Evolutionary conservation across 2,888 invertebrate genomes (phyloP), one percentile per base, ranked within the genome.

Genomic region (Ochropleura leucogaster): DNA sequence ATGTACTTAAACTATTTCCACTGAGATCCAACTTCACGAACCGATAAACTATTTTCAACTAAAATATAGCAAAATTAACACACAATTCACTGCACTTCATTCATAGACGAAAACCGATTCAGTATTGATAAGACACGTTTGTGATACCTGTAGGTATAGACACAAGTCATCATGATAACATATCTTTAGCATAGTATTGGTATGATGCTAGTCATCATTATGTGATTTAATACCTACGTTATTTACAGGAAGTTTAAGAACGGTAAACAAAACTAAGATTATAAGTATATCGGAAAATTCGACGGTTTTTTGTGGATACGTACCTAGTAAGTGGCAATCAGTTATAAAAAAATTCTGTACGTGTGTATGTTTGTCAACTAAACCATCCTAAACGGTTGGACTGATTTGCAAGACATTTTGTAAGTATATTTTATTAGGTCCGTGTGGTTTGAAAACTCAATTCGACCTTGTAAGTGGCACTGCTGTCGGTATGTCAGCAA

Each of bases 111-210:
- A 68, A 46, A 30, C 7, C 64, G 49, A n/a, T 51, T 68, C n/a
- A 16, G 40, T 65, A 68, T 62, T 77, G 55, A 65, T 57, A 55
- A 42, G 40, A 49, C n/a, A 55, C 57, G n/a, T 55, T 63, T 55
- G 30, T 49, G 60, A 53, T 80, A 82, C 67, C 72, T 63, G 0
- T 42, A 59, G 10, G 30, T 30, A 30, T 60, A 57, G 8, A 5
- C 44, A 16, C 47, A 57, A 63, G 70, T 77, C 65, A 82, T 72
- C 68, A n/a, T 78, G 83, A 83, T 80, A 82, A 69, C 30, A 20
- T 80, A 64, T 74, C 68, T 67, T 55, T 53, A 44, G 62, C 67
- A 51, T 42, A 59, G 53, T 20, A 74, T 53, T 30, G 30, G 20
- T 59, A 55, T 55, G 7, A 60, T 66, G 74, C 7, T 67, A 46